Evolutionary conservation across 2,113 vertebrate genomes (phyloP).

Genomic region (Empidonax alnorum): DNA sequence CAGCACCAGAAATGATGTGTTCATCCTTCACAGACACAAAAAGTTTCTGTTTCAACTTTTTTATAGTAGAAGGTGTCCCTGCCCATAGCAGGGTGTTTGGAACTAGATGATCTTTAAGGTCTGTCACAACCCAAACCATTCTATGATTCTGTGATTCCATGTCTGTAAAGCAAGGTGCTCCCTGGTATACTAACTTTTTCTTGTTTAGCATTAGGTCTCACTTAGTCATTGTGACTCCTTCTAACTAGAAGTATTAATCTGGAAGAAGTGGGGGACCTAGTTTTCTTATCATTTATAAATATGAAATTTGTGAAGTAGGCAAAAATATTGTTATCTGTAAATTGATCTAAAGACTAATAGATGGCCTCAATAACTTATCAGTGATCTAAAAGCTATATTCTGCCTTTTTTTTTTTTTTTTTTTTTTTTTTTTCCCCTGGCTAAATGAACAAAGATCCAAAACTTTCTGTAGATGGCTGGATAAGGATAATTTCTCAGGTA

Average conservation of each 20-base stretch:
- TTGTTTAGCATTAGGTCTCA: neutral
- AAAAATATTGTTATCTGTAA: neutral
- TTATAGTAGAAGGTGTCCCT: neutral
- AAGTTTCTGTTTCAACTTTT: neutral
- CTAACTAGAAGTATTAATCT: neutral
- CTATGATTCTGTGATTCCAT: neutral
- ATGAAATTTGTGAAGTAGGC: neutral
- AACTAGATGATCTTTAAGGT: accelerated
- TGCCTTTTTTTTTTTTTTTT: accelerated
- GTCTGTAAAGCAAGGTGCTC: neutral
- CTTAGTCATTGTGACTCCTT: neutral
- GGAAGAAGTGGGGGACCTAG: neutral
- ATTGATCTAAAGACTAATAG: neutral
- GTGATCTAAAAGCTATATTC: accelerated
- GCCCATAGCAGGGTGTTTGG: neutral
- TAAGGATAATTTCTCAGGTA: neutral
- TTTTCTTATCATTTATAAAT: neutral
- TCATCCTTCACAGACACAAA: neutral
- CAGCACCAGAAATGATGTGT: accelerated
- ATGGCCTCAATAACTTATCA: neutral
- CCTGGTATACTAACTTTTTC: neutral
- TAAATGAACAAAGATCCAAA: neutral
- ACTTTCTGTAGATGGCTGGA: neutral
- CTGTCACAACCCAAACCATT: neutral
- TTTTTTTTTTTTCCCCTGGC: accelerated